Evolutionary conservation across 2,797 vertebrate genomes (phyloP).

Genomic region (Salarias fasciatus): DNA sequence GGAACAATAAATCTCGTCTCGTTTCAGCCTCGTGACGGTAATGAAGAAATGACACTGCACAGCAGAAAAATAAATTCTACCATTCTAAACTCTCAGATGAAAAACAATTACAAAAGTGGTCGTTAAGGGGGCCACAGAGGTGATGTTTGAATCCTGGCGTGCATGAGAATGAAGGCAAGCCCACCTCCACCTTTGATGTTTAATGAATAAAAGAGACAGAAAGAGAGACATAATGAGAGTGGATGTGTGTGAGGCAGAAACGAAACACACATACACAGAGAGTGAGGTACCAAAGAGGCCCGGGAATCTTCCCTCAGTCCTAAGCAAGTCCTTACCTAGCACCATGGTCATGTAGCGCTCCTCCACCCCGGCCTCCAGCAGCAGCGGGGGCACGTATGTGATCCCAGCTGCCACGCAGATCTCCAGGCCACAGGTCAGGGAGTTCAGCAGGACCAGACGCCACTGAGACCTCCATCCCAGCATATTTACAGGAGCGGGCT

Average conservation of each 20-base stretch:
- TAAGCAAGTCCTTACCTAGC: conserved; percentile 71
- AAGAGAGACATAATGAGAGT: neutral
- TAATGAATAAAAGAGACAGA: conserved; percentile 34
- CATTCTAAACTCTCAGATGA: neutral
- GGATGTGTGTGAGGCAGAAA: neutral
- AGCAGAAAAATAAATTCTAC: conserved; percentile 1
- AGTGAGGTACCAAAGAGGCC: neutral
- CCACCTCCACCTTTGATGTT: conserved; percentile 26
- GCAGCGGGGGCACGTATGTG: conserved; percentile 85
- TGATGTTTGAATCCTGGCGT: neutral
- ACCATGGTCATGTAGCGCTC: conserved; percentile 89
- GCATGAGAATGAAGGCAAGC: neutral
- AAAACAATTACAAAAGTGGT: conserved; percentile 13
- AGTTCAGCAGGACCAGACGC: conserved; percentile 85
- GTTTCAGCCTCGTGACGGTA: neutral
- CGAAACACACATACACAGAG: neutral
- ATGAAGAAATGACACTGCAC: neutral
- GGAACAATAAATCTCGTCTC: neutral
- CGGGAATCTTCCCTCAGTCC: conserved; percentile 7
- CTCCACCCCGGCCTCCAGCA: conserved; percentile 85
- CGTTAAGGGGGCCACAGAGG: conserved; percentile 17
- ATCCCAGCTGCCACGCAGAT: conserved; percentile 87
- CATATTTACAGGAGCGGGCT: conserved; percentile 78
- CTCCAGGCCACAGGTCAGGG: conserved; percentile 86
- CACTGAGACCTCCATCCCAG: conserved; percentile 84